Evolutionary conservation across 2,113 vertebrate genomes (phyloP).

Genomic region (Cyanoderma ruficeps): DNA sequence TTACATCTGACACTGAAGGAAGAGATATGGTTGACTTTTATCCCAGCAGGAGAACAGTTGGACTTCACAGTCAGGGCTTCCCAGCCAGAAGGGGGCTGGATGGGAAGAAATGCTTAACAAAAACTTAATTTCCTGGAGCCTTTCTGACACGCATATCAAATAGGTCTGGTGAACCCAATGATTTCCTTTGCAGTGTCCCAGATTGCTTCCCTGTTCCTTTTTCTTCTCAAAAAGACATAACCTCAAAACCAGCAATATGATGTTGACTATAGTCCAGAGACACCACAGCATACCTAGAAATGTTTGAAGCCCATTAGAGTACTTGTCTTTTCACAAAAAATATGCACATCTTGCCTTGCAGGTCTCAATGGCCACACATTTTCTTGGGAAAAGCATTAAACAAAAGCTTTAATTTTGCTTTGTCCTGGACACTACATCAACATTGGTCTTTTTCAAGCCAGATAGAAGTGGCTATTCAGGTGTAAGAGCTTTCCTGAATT

Average conservation of each 20-base stretch:
- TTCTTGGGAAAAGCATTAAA: neutral
- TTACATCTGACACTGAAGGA: neutral
- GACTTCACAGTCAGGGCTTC: neutral
- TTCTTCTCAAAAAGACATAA: neutral
- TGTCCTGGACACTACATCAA: neutral
- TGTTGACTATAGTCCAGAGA: neutral
- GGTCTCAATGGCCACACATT: neutral
- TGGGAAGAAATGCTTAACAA: neutral
- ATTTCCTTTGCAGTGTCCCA: neutral
- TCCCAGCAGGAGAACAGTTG: neutral
- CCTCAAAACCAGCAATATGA: neutral
- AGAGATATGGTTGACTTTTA: neutral
- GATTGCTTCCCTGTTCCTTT: neutral
- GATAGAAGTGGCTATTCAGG: neutral
- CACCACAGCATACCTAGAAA: neutral
- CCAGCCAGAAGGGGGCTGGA: neutral
- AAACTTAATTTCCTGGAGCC: neutral
- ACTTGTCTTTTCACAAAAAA: neutral
- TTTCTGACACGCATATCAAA: neutral
- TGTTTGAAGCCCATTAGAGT: neutral
- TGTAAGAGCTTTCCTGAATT: neutral
- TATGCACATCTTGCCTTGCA: neutral
- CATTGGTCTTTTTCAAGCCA: fast-evolving
- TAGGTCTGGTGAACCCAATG: neutral
- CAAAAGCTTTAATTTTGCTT: neutral